Evolutionary conservation across 2,888 invertebrate species (phyloP), one percentile per base, ranked within the genome.

Genomic region (Horisme vitalbata): DNA sequence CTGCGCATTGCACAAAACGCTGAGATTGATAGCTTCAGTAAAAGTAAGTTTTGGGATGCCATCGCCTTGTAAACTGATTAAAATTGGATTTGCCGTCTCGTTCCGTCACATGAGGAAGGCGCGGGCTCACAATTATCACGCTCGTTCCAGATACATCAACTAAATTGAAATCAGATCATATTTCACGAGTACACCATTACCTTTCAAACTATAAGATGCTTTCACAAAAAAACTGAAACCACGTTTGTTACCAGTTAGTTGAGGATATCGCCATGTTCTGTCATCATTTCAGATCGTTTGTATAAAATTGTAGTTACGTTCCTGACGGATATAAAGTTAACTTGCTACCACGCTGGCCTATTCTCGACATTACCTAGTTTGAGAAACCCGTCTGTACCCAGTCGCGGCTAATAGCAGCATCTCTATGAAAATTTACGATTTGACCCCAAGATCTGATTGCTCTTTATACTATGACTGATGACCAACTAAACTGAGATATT

Each of bases 11-110:
- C 85, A 85, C 85, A 83, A 85, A 85, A 79, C 71, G 65, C 52
- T 65, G 71, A 85, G 84, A 86, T 85, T 83, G 86, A 87, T 87
- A 84, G 86, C 80, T 85, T 80, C 83, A 77, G 84, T 86, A 84
- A 80, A 75, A 76, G 66, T 65, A 68, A 73, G 76, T 77, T 79
- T 80, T 82, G 74, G 82, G 78, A 80, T 79, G 71, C 76, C 81
- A 68, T 70, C 74, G 76, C 69, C 61, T 76, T 67, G 71, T 69
- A 77, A 79, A 76, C 83, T 84, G 87, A 89, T 88, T 87, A 79
- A 83, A 87, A 83, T 86, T 80, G 82, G 79, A 77, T 79, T 79
- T 75, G 75, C 80, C 79, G 73, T 68, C 57, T 45, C 34, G 43
- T 55, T 53, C 54, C 64, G 66, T 61, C 61, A 63, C 78, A 63